These are phyloP conservation scores for Cotesia typhae DNA, from an alignment of 1,140 invertebrate genomes.

Conservation along the genomic window DNA sequence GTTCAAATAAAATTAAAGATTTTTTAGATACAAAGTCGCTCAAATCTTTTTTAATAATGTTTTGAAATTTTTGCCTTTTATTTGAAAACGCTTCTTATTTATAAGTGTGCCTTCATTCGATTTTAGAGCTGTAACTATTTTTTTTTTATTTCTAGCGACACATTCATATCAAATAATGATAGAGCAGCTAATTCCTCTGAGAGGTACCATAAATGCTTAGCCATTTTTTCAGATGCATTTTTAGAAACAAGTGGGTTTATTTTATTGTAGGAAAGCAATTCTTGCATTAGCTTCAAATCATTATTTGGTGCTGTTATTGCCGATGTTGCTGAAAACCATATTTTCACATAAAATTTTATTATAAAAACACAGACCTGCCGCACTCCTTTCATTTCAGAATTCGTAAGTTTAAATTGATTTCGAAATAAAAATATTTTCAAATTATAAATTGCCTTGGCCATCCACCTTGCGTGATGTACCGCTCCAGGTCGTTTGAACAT, in stretches of 20 bases:
- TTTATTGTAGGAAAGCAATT: conserved; percentile 30
- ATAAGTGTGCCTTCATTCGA: neutral
- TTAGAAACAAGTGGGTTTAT: conserved; percentile 23
- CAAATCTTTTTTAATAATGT: neutral
- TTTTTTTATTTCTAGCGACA: neutral
- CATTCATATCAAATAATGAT: neutral
- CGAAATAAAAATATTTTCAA: conserved; percentile 44
- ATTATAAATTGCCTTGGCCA: conserved; percentile 29
- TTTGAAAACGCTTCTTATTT: neutral
- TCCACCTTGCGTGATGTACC: conserved; percentile 44
- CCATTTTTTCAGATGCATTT: conserved; percentile 26
- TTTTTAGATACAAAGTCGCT: too few relatives aligned
- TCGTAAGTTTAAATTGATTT: conserved; percentile 40
- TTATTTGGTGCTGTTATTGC: conserved; percentile 32
- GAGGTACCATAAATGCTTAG: conserved; percentile 34
- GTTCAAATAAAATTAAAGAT: too few relatives aligned
- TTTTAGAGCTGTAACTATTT: neutral
- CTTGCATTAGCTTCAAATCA: conserved; percentile 35
- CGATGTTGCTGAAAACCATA: conserved; percentile 38
- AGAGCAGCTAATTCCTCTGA: conserved; percentile 22
- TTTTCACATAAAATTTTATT: conserved; percentile 39
- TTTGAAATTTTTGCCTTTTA: neutral
- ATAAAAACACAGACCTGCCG: conserved; percentile 39
- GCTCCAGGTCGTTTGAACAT: conserved; percentile 39
- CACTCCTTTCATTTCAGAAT: conserved; percentile 37